phyloP scores from a whole-genome alignment of 2,888 invertebrate genomes.

The Hemithea aestivaria region DNA sequence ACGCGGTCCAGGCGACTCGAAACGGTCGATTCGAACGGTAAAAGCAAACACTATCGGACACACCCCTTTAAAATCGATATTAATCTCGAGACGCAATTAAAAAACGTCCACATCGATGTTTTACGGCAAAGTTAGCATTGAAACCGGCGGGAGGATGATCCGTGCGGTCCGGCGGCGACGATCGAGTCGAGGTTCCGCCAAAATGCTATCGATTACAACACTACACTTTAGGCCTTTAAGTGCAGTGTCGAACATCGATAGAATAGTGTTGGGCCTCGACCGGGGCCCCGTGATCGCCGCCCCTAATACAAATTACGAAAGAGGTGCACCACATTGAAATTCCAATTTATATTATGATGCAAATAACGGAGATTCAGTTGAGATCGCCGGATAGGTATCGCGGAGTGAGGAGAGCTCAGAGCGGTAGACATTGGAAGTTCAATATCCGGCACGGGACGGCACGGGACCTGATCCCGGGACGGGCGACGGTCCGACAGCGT shows the following conservation, averaged over 20 bases:
- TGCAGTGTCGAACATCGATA: constrained; percentile 59
- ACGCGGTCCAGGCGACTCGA: constrained; percentile 36
- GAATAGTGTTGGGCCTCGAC: constrained; percentile 56
- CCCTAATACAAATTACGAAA: constrained; percentile 51
- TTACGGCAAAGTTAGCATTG: constrained; percentile 49
- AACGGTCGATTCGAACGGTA: constrained; percentile 51
- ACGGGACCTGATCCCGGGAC: constrained; percentile 52
- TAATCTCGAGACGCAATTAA: constrained; percentile 52
- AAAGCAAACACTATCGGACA: constrained; percentile 72
- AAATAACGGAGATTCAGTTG: constrained; percentile 14
- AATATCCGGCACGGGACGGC: constrained; percentile 52
- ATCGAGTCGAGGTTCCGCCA: constrained; percentile 58
- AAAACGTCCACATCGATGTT: constrained; percentile 51
- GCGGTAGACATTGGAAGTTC: constrained; percentile 40
- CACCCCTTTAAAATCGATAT: constrained; percentile 53
- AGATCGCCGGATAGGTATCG: constrained; percentile 5
- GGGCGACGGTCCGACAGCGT: constrained; percentile 48
- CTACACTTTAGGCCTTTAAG: constrained; percentile 76
- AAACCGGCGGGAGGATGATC: constrained; percentile 55
- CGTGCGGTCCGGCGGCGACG: constrained; percentile 61
- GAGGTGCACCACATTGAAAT: constrained; percentile 47
- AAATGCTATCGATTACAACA: constrained; percentile 62
- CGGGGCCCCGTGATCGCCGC: constrained; percentile 69
- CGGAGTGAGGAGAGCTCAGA: not conserved
- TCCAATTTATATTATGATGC: constrained; percentile 30